Base-by-base conservation (phyloP, 2,888 invertebrate genomes). In the Osedax fenrisi region DNA sequence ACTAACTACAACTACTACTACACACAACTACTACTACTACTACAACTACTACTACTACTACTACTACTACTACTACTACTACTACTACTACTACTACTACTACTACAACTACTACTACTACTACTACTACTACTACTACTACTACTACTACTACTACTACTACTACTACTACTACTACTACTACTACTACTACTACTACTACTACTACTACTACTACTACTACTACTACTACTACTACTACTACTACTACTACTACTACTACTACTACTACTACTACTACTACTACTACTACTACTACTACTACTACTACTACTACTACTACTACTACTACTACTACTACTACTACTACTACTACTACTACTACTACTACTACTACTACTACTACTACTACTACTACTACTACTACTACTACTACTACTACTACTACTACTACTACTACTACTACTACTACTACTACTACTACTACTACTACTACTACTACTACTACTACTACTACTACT, bases 1-100 rank as follows among this genome's bases (percentile, higher is more conserved):
- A n/a, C n/a, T n/a, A n/a, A n/a, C n/a, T n/a, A n/a, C n/a, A n/a
- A n/a, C n/a, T n/a, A n/a, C n/a, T n/a, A n/a, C n/a, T n/a, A n/a
- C n/a, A n/a, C n/a, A 78, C 78, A 1, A 76, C 79, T 13, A 79
- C 80, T 3, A 79, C 80, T 3, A 75, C 79, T 27, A 79, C 80
- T 61, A 61, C 61, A 22, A 2, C 61, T 61, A 2, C 61, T 3
- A 3, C 61, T 61, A 3, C 61, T 22, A 3, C 3, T 61, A 3
- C 3, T 3, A 3, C 3, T 61, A 61, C 3, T 3, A 3, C 61
- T 61, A 61, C 61, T 3, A 3, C 61, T 61, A 2, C 61, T 3
- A 3, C 61, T 61, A 61, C 61, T 3, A 3, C 61, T 61, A 61
- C 61, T 3, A 3, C 61, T 61, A 61, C 61, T 3, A 3, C 61